These are phyloP conservation scores for Campoplex nolae DNA, from an alignment of 2,888 invertebrate species.

Conservation along the genomic window DNA sequence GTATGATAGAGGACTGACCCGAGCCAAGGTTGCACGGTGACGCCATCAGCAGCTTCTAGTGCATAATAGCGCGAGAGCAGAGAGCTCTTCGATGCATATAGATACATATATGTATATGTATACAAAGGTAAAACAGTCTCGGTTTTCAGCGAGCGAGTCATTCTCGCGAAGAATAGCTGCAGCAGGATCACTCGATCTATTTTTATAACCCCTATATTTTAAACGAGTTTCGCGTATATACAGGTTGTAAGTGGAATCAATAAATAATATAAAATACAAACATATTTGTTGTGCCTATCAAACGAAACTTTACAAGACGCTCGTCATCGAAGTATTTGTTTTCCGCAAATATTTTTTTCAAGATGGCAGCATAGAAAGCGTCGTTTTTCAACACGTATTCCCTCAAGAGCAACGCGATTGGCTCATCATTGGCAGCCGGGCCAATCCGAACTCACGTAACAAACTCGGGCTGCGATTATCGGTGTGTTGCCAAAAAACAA, in stretches of 20 bases:
- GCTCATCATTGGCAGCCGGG: background rate
- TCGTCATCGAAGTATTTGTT: background rate
- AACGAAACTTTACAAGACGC: background rate
- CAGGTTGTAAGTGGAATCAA: background rate
- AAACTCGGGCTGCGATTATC: background rate
- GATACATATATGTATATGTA: background rate
- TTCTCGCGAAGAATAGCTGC: conserved; percentile 44
- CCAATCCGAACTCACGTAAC: background rate
- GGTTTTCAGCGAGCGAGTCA: conserved; percentile 36
- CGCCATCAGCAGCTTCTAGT: conserved; percentile 83
- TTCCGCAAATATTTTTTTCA: background rate
- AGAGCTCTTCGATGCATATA: conserved; percentile 55
- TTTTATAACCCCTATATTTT: conserved; percentile 37
- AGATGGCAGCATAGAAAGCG: background rate
- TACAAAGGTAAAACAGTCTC: conserved; percentile 28
- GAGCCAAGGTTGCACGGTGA: conserved; percentile 84
- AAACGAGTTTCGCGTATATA: conserved; percentile 16
- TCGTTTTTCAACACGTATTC: background rate
- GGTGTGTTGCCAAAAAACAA: background rate
- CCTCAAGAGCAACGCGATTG: background rate
- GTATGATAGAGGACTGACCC: conserved; percentile 84
- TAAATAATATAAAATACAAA: background rate
- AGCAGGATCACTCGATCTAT: conserved; percentile 37
- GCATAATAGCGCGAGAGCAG: conserved; percentile 82
- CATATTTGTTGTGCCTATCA: background rate